A percentile compares a stretch with the other conserved stretches of the same genome.
Conservation (phyloP, 2,888 invertebrate genomes). For the Polydrusus cervinus region DNA sequence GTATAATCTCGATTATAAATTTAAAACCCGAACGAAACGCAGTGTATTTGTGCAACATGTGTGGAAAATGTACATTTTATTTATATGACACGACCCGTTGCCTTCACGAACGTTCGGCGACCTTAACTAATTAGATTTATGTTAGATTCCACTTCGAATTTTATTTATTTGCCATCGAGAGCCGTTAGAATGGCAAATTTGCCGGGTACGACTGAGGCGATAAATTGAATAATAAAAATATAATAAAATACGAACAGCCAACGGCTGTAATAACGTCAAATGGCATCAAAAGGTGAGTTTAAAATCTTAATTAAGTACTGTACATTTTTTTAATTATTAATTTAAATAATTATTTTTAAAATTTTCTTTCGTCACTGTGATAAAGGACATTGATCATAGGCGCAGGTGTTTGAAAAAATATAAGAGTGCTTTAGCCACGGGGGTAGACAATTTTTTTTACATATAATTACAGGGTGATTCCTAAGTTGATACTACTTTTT, state of each 20-base stretch:
- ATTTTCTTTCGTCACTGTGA: too few relatives aligned
- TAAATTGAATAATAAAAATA: slow-evolving; percentile 2
- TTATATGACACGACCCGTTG: slow-evolving; percentile 49
- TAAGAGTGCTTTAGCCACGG: too few relatives aligned
- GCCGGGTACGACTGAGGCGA: neutral
- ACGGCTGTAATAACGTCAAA: neutral
- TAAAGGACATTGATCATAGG: too few relatives aligned
- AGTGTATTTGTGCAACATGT: slow-evolving; percentile 43
- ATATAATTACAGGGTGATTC: too few relatives aligned
- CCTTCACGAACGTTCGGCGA: slow-evolving; percentile 47
- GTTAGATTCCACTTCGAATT: slow-evolving; percentile 42
- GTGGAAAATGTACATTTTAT: slow-evolving; percentile 47
- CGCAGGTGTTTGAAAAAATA: too few relatives aligned
- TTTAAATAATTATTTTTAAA: too few relatives aligned
- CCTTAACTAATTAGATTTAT: slow-evolving; percentile 52
- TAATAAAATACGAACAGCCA: neutral
- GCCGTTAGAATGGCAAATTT: slow-evolving; percentile 24
- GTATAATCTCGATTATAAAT: slow-evolving; percentile 10
- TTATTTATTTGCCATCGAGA: slow-evolving; percentile 37
- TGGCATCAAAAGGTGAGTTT: too few relatives aligned
- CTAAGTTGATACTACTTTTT: too few relatives aligned
- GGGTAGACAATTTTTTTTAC: too few relatives aligned
- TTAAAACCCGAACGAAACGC: slow-evolving; percentile 38
- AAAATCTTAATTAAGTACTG: too few relatives aligned
- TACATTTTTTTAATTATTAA: too few relatives aligned